Percentiles rank a stretch among this genome's conserved stretches.
phyloP scores from a whole-genome alignment of 1,140 invertebrate species.

The Delia radicum region DNA sequence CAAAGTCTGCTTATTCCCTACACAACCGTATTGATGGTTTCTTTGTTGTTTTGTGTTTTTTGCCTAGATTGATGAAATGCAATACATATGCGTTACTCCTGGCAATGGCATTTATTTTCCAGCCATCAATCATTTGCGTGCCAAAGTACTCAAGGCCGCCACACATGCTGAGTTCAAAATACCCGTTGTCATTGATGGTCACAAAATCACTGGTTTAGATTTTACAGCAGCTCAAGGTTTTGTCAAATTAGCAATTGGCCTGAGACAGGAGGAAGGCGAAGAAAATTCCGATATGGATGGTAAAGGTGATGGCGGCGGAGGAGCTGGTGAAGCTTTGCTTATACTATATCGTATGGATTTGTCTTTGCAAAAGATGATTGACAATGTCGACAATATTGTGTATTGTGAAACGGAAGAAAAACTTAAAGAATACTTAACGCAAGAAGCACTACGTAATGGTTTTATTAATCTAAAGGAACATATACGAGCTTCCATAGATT shows the following conservation, averaged over 20 bases:
- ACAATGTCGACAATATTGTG: slow-evolving; percentile 45
- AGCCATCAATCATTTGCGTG: slow-evolving; percentile 63
- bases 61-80: slow-evolving; percentile 48
- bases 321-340: slow-evolving; percentile 35
- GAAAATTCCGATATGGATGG: not conserved
- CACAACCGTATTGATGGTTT: not conserved
- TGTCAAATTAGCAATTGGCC: slow-evolving; percentile 46
- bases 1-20: not conserved
- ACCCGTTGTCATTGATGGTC: slow-evolving; percentile 65
- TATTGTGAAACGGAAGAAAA: slow-evolving; percentile 45
- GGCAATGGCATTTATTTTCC: slow-evolving; percentile 68
- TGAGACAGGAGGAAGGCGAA: slow-evolving; percentile 31
- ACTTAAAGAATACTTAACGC: slow-evolving; percentile 47
- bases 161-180: slow-evolving; percentile 49
- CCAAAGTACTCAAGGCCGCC: slow-evolving; percentile 59
- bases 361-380: slow-evolving; percentile 43
- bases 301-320: slow-evolving; percentile 29
- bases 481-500: slow-evolving; percentile 52
- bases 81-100: slow-evolving; percentile 63
- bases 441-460: slow-evolving; percentile 50
- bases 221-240: slow-evolving; percentile 61
- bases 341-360: slow-evolving; percentile 43
- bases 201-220: slow-evolving; percentile 63
- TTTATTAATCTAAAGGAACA: slow-evolving; percentile 48
- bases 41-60: not conserved